Percentiles rank a stretch among this genome's conserved stretches.
Conservation (phyloP, 2,113 vertebrate genomes). For the Actenoides lindsayi region DNA sequence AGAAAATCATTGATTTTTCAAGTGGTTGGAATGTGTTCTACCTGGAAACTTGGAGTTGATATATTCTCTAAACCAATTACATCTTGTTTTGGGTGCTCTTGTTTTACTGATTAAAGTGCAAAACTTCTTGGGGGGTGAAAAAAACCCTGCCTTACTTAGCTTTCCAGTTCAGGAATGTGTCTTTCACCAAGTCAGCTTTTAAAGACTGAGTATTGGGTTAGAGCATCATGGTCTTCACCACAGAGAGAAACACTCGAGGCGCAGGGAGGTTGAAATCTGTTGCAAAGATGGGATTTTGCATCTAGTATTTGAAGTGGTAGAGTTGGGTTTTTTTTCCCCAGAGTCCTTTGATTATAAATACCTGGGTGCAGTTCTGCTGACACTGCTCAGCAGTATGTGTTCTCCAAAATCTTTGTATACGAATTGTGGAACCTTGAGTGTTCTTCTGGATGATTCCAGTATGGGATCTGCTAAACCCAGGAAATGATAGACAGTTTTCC, state of each 20-base stretch:
- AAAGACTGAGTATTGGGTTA: neutral
- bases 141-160: neutral
- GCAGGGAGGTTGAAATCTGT: neutral
- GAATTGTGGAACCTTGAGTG: neutral
- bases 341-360: neutral
- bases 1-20: neutral
- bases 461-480: neutral
- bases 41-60: neutral
- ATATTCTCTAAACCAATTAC: neutral
- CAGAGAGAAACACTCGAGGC: neutral
- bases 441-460: neutral
- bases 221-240: neutral
- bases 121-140: neutral
- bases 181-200: neutral
- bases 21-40: neutral
- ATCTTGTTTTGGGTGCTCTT: neutral
- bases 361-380: neutral
- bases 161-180: neutral
- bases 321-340: neutral
- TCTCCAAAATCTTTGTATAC: neutral
- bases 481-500: neutral
- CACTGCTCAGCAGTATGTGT: neutral
- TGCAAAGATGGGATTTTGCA: neutral
- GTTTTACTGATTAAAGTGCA: neutral
- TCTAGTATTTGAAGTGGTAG: neutral